Evolutionary conservation across 2,113 vertebrate species (phyloP), one percentile per base, ranked within the genome.

Genomic region (Psephotus haematonotus): DNA sequence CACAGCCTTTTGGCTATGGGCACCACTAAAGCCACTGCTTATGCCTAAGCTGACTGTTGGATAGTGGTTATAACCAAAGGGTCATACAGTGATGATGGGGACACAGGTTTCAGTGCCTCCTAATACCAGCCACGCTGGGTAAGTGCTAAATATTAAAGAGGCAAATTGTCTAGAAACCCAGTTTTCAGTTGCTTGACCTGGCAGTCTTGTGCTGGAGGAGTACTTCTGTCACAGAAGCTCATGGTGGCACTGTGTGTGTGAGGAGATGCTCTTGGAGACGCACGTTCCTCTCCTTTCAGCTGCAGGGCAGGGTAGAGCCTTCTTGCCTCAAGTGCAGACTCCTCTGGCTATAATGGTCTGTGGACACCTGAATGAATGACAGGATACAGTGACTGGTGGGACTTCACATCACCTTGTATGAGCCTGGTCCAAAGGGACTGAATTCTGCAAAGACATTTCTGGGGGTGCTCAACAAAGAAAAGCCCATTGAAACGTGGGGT

Each of bases 191-290:
- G 75, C 43, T 67, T 43, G 81, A 78, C 1, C 17, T 6, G 46
- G 5, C 24, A 16, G 31, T 18, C 44, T 0, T 0, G 0, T 74
- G 85, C 47, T 64, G 49, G 35, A 72, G 55, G 35, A 9, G 57
- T 25, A 27, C 28, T 75, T 7, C 49, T 85, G 35, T 46, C 28
- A 2, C n/a, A 22, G 78, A 4, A 52, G 49, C 52, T 55, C 2
- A 0, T 11, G 39, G 53, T 24, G 18, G 29, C 13, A 11, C 7
- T 2, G 25, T 17, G 35, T 2, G 9, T 28, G 67, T 28, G 75
- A 65, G 69, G 69, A 55, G 10, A 3, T 33, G 43, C 39, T 46
- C 27, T 0, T 35, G 77, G 71, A 72, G 43, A 3, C 11, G 0
- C 1, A 1, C 60, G 80, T 23, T 13, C 43, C 18, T 71, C 60